Conservation (phyloP, 2,888 invertebrate genomes). For the Muscina levida region DNA sequence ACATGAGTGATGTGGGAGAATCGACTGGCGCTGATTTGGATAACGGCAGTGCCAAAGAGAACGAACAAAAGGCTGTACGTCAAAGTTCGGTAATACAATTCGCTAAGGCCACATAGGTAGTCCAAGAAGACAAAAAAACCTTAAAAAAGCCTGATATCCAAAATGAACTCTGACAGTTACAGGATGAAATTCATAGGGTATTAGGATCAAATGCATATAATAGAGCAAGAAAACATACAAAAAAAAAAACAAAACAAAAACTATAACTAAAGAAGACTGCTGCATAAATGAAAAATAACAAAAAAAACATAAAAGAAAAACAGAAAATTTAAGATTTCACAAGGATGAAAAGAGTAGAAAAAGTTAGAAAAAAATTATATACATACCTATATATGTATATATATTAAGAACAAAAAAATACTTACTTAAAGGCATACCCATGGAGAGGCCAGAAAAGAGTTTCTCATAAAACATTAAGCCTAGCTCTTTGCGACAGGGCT, state of each 20-base stretch:
- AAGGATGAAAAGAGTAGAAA: constrained; percentile 11
- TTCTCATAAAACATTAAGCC: no score
- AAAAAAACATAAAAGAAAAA: constrained; percentile 42
- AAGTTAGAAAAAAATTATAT: no score
- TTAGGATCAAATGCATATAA: constrained; percentile 9
- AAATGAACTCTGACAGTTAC: constrained; percentile 42
- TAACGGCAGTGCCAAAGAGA: constrained; percentile 56
- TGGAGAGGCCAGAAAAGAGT: no score
- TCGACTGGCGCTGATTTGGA: constrained; percentile 38
- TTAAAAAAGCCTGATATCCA: background rate
- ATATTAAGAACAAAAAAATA: constrained; percentile 11
- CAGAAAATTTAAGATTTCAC: constrained; percentile 24
- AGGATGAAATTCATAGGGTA: constrained; percentile 43
- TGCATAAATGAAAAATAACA: constrained; percentile 56
- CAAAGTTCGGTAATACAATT: constrained; percentile 92
- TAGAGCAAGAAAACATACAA: constrained; percentile 10
- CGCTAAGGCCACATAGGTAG: constrained; percentile 85
- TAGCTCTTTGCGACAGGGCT: no score
- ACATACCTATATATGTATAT: no score
- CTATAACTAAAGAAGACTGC: constrained; percentile 60
- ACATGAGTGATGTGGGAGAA: constrained; percentile 81
- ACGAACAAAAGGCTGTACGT: constrained; percentile 78
- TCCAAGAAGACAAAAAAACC: constrained; percentile 11
- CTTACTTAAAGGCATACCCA: constrained; percentile 13
- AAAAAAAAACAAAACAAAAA: constrained; percentile 18